Percentiles rank a stretch among this genome's conserved stretches.
Conservation (phyloP, 1,140 invertebrate genomes). For the Meloidogyne chitwoodi region DNA sequence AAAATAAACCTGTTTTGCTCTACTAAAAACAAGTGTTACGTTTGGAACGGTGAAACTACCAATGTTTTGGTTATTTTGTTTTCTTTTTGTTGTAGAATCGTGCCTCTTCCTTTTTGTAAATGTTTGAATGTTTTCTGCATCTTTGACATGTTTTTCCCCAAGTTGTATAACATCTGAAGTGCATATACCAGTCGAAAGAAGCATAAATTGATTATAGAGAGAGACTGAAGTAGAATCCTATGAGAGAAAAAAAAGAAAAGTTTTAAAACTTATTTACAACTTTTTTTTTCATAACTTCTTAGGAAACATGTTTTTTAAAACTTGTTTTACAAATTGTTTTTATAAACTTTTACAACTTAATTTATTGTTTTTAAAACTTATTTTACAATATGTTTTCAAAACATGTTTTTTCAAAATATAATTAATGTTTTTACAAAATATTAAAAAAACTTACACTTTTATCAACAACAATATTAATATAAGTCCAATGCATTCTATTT, state of each 20-base stretch:
- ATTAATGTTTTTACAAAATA: no score
- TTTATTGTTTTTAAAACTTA: no score
- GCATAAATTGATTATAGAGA: slow-evolving; percentile 41
- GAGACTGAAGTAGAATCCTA: slow-evolving; percentile 39
- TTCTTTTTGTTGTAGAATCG: background rate
- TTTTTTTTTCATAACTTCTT: no score
- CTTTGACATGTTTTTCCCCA: slow-evolving; percentile 5
- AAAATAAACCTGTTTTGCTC: slow-evolving; percentile 20
- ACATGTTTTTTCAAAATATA: no score
- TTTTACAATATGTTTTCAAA: no score
- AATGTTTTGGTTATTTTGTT: slow-evolving; percentile 4
- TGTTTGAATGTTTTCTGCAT: background rate
- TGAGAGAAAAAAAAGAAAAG: background rate
- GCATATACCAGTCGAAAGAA: slow-evolving; percentile 41
- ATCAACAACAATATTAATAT: slow-evolving; percentile 50
- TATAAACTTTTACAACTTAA: background rate
- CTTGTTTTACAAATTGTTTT: background rate
- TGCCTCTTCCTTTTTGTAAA: background rate
- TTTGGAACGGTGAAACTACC: no score
- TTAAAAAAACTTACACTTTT: slow-evolving; percentile 22
- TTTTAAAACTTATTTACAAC: no score
- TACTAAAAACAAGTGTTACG: slow-evolving; percentile 50
- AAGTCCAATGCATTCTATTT: slow-evolving; percentile 50
- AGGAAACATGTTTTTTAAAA: no score
- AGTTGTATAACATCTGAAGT: slow-evolving; percentile 45